Percentiles rank a stretch among this genome's conserved stretches.
phyloP scores from a whole-genome alignment of 2,113 vertebrate genomes.

The Haemorhous mexicanus region DNA sequence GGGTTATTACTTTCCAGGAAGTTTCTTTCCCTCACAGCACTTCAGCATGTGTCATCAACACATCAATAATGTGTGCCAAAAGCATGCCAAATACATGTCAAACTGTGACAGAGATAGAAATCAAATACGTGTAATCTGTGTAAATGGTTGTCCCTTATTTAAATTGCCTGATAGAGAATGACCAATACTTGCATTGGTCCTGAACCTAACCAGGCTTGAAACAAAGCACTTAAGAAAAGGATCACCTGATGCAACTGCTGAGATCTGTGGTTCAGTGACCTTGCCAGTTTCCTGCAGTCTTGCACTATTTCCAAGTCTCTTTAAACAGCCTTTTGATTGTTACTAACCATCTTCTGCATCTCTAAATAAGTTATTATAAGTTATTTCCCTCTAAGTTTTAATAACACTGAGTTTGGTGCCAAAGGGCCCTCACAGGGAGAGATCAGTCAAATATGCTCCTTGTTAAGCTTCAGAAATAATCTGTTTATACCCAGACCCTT shows the following conservation, averaged over 20 bases:
- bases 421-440: neutral
- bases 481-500: neutral
- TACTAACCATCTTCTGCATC: neutral
- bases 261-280: neutral
- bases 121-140: neutral
- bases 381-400: neutral
- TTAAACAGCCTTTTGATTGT: neutral
- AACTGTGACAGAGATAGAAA: neutral
- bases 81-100: neutral
- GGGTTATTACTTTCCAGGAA: neutral
- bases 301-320: neutral
- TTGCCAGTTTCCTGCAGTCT: neutral
- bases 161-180: neutral
- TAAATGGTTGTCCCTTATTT: neutral
- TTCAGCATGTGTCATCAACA: neutral
- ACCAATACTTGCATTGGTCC: rapidly evolving
- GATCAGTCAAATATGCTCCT: neutral
- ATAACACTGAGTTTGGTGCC: neutral
- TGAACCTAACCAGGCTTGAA: neutral
- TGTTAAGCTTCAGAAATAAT: neutral
- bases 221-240: neutral
- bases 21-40: neutral
- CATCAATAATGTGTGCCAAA: neutral
- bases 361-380: neutral
- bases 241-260: neutral